Evolutionary conservation across 2,888 invertebrate genomes (phyloP), one percentile per base, ranked within the genome.

Genomic region (Aleiodes leptofemur): DNA sequence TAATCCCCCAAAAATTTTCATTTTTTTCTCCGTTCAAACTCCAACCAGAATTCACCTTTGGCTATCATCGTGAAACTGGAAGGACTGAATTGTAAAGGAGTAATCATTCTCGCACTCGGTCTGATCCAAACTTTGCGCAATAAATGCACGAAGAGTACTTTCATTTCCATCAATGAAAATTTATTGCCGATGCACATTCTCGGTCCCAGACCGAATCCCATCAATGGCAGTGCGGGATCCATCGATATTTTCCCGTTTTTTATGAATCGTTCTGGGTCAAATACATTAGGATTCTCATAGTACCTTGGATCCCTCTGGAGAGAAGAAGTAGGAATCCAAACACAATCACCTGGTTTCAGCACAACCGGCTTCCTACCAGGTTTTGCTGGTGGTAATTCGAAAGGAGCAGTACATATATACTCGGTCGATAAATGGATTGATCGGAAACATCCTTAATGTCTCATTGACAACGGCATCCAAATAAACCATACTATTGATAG

Each of bases 381-480:
- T 51, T 81, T 73, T 0, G 84, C 77, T 0, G 86, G 79, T 6
- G 34, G 34, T 34, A 34, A 34, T 34, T 34, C 34, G 3, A 34
- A 34, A 34, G 34, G 4, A 34, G 34, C 34, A 34, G 0, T 3
- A 6, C 34, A 34, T 4, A 6, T 4, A 34, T 4, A 34, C 34
- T 34, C 34, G 4, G 6, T 34, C 34, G 86, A 86, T 3, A 87
- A 56, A n/a, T 83, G 80, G 68, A 83, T 86, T 0, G 81, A 84
- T 79, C 3, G 89, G 85, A 78, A 85, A 87, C 51, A 83, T 77
- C 29, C 88, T 79, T n/a, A 87, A 78, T 5, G 84, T 72, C 77
- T 88, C 87, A 78, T 81, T 79, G 2, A 91, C 82, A 0, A 92
- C 91, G 90, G 91, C 92, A 34, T 4, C 34, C 34, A 34, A 34